Evolutionary conservation across 2,797 vertebrate species (phyloP), one percentile per base, ranked within the genome.

Genomic region (Choloepus didactylus): DNA sequence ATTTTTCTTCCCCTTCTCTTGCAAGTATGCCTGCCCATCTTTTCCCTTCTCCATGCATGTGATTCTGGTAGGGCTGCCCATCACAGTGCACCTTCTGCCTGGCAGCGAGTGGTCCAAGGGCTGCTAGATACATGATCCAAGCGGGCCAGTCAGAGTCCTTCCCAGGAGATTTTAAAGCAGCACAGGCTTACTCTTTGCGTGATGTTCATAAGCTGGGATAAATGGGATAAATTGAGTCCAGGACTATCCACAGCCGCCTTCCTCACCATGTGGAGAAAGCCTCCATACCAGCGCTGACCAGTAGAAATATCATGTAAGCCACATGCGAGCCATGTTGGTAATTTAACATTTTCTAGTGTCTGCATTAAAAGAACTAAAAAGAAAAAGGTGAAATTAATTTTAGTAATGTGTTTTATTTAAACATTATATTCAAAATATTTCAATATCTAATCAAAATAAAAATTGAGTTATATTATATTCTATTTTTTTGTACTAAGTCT

Each of bases 301-400:
- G 84, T 75, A 51, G 70, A 87, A 64, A 18, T 75, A 46, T 2
- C 82, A 76, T 64, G 6, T 10, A 88, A 85, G 51, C 21, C 79
- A 77, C 41, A 31, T 66, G 38, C 41, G n/a, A 76, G 83, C 76
- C 23, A 29, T 10, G 38, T 54, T 27, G 75, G 23, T 87, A 70
- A 67, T 62, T 66, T n/a, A 88, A 54, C 35, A 69, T 46, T 89
- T 96, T 95, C 10, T 82, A 82, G 29, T 31, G 38, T 67, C 49
- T 29, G 41, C 44, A 56, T 89, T 92, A 41, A 88, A 79, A 85
- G 31, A 80, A 6, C 60, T 62, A 69, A 41, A 67, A 81, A 59
- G 77, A 93, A 95, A 87, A 11, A 93, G 38, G 29, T 91, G 76
- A 91, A 96, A 67, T 89, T 85, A 72, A 27, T 64, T 93, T 93